These are phyloP conservation scores for Archips xylosteana DNA, from an alignment of 2,888 invertebrate genomes.

Conservation along the genomic window DNA sequence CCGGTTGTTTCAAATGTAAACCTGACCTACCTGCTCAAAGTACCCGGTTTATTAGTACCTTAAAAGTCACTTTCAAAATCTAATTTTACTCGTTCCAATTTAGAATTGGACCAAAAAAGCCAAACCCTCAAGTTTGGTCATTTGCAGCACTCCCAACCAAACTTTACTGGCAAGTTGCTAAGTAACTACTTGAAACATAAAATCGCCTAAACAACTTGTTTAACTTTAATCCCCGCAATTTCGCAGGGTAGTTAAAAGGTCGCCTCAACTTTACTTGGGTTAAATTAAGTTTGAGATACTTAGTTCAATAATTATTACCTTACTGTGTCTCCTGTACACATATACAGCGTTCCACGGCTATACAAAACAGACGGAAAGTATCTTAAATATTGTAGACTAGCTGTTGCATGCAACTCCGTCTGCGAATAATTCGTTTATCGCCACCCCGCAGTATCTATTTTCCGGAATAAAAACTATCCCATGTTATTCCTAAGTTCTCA, in stretches of 20 bases:
- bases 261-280: conserved; percentile 15
- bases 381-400: no score
- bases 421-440: no score
- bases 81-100: no score
- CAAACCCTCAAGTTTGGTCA: conserved; percentile 28
- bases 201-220: conserved; percentile 41
- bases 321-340: not conserved
- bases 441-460: no score
- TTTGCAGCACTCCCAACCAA: conserved; percentile 31
- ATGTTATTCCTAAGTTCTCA: no score
- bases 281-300: conserved; percentile 24
- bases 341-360: not conserved
- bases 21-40: no score
- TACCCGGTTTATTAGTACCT: no score
- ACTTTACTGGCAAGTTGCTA: conserved; percentile 28
- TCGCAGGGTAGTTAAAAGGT: conserved; percentile 35
- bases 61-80: no score
- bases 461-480: no score
- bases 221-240: conserved; percentile 27
- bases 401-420: no score
- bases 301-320: conserved; percentile 9
- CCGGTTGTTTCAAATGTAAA: no score
- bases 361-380: no score
- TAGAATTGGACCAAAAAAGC: not conserved
- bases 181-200: conserved; percentile 39